These are phyloP conservation scores for Serrognathus titanus DNA, from an alignment of 2,888 invertebrate genomes.

Conservation along the genomic window DNA sequence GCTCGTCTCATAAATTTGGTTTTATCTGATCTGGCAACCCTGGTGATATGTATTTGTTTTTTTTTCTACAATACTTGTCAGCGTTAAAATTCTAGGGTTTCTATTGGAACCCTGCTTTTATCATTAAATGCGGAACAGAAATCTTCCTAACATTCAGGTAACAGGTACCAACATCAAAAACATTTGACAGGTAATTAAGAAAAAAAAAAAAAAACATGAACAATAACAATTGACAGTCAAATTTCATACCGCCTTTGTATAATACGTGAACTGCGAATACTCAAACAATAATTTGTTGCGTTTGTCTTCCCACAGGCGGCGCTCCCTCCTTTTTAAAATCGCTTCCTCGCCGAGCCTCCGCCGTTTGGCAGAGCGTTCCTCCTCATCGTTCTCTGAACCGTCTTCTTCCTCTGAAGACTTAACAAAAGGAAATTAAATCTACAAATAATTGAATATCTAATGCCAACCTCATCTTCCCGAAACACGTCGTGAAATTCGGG, in stretches of 20 bases:
- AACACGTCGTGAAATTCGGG: slow-evolving; percentile 88
- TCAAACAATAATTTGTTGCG: slow-evolving; percentile 82
- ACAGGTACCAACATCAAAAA: no score
- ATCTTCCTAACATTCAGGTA: no score
- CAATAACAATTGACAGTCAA: background rate
- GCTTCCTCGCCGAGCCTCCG: slow-evolving; percentile 58
- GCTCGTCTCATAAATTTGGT: no score
- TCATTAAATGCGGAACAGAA: no score
- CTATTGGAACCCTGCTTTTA: no score
- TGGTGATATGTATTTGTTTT: no score
- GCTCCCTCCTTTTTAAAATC: slow-evolving; percentile 62
- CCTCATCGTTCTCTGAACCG: slow-evolving; percentile 50
- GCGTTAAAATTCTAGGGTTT: no score
- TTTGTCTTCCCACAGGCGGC: slow-evolving; percentile 79
- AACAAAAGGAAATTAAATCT: background rate
- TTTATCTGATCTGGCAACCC: no score
- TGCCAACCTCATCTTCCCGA: slow-evolving; percentile 60
- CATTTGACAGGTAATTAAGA: no score
- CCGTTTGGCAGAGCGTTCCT: slow-evolving; percentile 54
- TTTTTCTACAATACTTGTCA: no score
- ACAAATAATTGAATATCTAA: background rate
- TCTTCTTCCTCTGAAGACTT: slow-evolving; percentile 27
- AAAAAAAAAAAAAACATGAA: no score
- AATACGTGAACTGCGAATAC: slow-evolving; percentile 87
- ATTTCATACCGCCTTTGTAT: slow-evolving; percentile 67